These are phyloP conservation scores for Coranthus polyacanthus DNA, from an alignment of 2,797 vertebrate genomes.

Conservation along the genomic window DNA sequence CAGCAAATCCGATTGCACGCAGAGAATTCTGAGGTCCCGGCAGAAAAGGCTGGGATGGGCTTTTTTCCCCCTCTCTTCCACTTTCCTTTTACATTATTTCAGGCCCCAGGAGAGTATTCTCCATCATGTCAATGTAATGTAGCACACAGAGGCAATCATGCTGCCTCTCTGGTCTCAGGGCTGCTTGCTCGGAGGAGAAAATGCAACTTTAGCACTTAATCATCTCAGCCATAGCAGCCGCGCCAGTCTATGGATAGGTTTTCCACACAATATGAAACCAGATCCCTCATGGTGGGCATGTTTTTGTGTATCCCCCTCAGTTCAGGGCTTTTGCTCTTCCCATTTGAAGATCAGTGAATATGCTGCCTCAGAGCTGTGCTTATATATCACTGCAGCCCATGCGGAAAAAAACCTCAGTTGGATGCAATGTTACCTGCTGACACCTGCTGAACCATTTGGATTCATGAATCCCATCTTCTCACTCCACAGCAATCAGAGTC, in stretches of 20 bases:
- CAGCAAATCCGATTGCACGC: constrained; percentile 76
- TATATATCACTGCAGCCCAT: constrained; percentile 59
- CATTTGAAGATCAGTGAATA: constrained; percentile 58
- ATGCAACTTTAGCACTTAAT: constrained; percentile 84
- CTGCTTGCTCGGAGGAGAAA: constrained; percentile 76
- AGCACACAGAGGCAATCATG: constrained; percentile 85
- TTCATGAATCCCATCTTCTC: constrained; percentile 71
- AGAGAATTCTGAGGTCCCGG: constrained; percentile 77
- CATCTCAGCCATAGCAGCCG: constrained; percentile 72
- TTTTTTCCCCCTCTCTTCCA: constrained; percentile 46
- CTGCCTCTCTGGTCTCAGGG: constrained; percentile 74
- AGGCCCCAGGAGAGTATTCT: constrained; percentile 83
- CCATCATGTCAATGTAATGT: constrained; percentile 85
- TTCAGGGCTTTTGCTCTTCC: constrained; percentile 37
- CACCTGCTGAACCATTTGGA: constrained; percentile 74
- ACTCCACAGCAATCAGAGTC: constrained; percentile 63
- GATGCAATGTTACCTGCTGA: constrained; percentile 63
- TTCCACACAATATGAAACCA: constrained; percentile 74
- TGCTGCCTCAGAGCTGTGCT: constrained; percentile 50
- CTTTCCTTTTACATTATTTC: constrained; percentile 84
- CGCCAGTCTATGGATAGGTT: constrained; percentile 66
- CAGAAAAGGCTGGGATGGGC: constrained; percentile 71
- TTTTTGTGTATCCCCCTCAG: constrained; percentile 51
- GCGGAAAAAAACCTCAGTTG: constrained; percentile 71
- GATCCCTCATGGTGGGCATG: constrained; percentile 62